Evolutionary conservation across 2,797 vertebrate genomes (phyloP), one percentile per base, ranked within the genome.

Genomic region (Danio albolineatus): DNA sequence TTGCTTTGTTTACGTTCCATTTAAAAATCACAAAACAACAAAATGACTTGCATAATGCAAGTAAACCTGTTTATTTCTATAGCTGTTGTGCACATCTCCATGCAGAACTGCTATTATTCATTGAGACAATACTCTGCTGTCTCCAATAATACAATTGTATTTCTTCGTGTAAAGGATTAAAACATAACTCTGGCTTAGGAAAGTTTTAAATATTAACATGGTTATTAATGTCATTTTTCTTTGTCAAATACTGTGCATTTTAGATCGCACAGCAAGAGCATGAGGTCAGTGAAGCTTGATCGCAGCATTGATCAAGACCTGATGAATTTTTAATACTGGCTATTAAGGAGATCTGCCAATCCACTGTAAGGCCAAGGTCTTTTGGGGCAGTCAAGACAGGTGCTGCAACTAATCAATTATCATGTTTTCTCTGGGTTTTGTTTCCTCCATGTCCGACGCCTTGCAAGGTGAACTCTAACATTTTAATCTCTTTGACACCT

Each of bases 131-230:
- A 44, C 39, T 7, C 17, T 72, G 59, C 19, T 43, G 49, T 28
- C 6, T 57, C 43, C 57, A 60, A 51, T 48, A 69, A 19, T 41
- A 67, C 19, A 1, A 28, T 4, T 43, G 51, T n/a, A 57, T 9
- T 8, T 28, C 48, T 28, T 14, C 66, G n/a, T 48, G 59, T 75
- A 70, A 53, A 21, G 62, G 77, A 72, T 75, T 64, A 41, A 12
- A 76, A 28, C 62, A 83, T 84, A 79, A 56, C 54, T 84, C 44
- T 76, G 56, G 62, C 1, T 78, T 73, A 64, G 62, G 59, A 82
- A 75, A 80, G 43, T 85, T 89, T 86, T 0, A 79, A 89, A 89
- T 90, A 85, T 86, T 86, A 38, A 89, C 71, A 7, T 7, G 78
- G 65, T 85, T 85, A 88, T 84, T 85, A 88, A 85, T 82, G 10